Percentiles rank a stretch among this genome's conserved stretches.
Conservation (phyloP, 2,113 vertebrate species). For the Chaenogobius annularis region DNA sequence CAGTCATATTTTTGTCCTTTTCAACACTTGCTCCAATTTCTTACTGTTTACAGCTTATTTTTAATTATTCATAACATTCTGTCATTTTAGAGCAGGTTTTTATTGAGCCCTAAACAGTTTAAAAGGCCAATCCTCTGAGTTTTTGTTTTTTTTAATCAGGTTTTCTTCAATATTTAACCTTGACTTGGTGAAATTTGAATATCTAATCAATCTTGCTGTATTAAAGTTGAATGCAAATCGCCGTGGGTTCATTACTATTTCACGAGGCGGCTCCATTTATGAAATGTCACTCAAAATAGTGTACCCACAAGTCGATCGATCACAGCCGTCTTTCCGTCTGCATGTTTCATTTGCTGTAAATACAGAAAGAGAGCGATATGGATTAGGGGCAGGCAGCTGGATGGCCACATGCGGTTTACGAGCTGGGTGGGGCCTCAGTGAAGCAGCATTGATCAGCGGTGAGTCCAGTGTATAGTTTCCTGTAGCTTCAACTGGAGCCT, state of each 20-base stretch:
- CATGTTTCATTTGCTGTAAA: slow-evolving; percentile 81
- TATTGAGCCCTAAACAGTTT: slow-evolving; percentile 22
- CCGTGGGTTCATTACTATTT: slow-evolving; percentile 73
- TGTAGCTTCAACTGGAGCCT: slow-evolving; percentile 42
- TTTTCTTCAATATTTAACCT: slow-evolving; percentile 58
- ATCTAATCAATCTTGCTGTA: slow-evolving; percentile 67
- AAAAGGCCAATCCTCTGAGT: slow-evolving; percentile 38
- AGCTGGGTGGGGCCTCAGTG: slow-evolving; percentile 55
- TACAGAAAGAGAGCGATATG: slow-evolving; percentile 75
- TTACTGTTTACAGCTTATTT: slow-evolving; percentile 9
- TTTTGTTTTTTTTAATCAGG: slow-evolving; percentile 31
- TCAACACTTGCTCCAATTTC: not conserved
- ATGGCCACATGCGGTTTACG: slow-evolving; percentile 66
- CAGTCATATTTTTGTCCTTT: not conserved
- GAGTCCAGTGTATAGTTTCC: slow-evolving; percentile 63
- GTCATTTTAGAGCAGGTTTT: slow-evolving; percentile 15
- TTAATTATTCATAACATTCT: slow-evolving; percentile 21
- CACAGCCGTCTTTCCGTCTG: slow-evolving; percentile 68
- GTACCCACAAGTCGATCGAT: slow-evolving; percentile 76
- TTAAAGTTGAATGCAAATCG: slow-evolving; percentile 75
- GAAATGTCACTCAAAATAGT: slow-evolving; percentile 78
- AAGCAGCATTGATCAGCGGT: slow-evolving; percentile 75
- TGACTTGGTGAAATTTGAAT: slow-evolving; percentile 63
- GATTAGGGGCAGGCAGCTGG: slow-evolving; percentile 65
- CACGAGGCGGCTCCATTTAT: slow-evolving; percentile 68